Conservation (phyloP, 1,140 invertebrate genomes). For the Anadara kagoshimensis region DNA sequence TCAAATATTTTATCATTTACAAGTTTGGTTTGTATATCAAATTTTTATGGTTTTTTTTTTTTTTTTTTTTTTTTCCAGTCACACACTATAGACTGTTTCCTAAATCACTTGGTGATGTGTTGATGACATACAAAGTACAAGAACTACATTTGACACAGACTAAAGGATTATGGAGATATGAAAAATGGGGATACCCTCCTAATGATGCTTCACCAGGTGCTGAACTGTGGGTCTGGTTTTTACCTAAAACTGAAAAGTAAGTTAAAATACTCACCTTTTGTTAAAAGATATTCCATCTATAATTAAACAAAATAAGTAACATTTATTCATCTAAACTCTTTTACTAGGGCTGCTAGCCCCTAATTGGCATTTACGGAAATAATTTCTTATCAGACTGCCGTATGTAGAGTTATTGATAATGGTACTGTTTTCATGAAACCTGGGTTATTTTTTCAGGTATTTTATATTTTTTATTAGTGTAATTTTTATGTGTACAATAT, state of each 20-base stretch:
- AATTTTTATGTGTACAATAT: too few relatives aligned
- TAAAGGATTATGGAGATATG: conserved; percentile 93
- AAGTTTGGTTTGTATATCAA: neutral
- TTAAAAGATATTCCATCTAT: too few relatives aligned
- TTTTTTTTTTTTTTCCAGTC: conserved; percentile 57
- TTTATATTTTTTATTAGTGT: too few relatives aligned
- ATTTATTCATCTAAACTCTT: too few relatives aligned
- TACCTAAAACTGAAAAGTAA: conserved; percentile 76
- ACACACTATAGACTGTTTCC: conserved; percentile 91
- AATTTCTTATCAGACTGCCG: too few relatives aligned
- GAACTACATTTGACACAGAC: conserved; percentile 94
- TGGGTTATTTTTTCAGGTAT: too few relatives aligned
- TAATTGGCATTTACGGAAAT: too few relatives aligned
- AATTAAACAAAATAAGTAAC: too few relatives aligned
- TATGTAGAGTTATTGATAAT: too few relatives aligned
- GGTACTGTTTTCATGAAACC: too few relatives aligned
- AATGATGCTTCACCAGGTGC: conserved; percentile 92
- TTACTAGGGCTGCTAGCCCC: too few relatives aligned
- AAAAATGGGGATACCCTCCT: conserved; percentile 93
- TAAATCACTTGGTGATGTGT: conserved; percentile 91
- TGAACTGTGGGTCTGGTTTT: conserved; percentile 95
- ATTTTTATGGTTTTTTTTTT: conserved; percentile 31
- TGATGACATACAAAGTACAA: conserved; percentile 87
- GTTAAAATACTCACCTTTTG: conserved; percentile 31
- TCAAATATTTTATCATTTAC: neutral